These are phyloP conservation scores for Carpatolechia fugitivella DNA, from an alignment of 2,888 invertebrate species.

Conservation along the genomic window DNA sequence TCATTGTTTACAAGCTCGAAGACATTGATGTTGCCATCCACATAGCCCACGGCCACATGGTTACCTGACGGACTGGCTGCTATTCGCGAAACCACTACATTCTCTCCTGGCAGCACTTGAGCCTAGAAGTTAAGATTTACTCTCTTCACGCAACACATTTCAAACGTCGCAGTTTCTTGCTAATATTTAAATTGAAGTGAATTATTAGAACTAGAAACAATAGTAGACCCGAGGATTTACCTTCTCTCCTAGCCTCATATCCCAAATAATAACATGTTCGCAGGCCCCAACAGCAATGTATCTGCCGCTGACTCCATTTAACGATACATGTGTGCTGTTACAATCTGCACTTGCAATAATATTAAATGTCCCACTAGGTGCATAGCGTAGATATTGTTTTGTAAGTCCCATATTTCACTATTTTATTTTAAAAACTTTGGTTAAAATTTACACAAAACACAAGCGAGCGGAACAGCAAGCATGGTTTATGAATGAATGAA, in stretches of 20 bases:
- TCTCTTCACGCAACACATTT: background rate
- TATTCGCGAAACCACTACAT: constrained; percentile 87
- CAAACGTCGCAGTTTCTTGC: no score
- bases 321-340: constrained; percentile 88
- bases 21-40: constrained; percentile 91
- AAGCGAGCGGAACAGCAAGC: background rate
- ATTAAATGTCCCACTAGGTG: constrained; percentile 90
- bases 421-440: constrained; percentile 17
- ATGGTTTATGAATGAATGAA: background rate
- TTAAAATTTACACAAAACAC: background rate
- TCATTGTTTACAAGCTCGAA: constrained; percentile 88
- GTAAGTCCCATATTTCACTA: constrained; percentile 86
- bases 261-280: constrained; percentile 97
- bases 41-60: constrained; percentile 94
- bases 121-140: constrained; percentile 69
- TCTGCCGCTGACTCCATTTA: constrained; percentile 88
- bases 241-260: constrained; percentile 91
- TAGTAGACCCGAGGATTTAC: constrained; percentile 54
- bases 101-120: constrained; percentile 88
- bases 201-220: background rate
- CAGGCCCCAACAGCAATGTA: constrained; percentile 95
- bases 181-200: background rate
- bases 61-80: constrained; percentile 87
- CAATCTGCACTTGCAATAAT: constrained; percentile 90
- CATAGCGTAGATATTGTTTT: constrained; percentile 96